Evolutionary conservation across 2,113 vertebrate species (phyloP).

Genomic region (Parus major): DNA sequence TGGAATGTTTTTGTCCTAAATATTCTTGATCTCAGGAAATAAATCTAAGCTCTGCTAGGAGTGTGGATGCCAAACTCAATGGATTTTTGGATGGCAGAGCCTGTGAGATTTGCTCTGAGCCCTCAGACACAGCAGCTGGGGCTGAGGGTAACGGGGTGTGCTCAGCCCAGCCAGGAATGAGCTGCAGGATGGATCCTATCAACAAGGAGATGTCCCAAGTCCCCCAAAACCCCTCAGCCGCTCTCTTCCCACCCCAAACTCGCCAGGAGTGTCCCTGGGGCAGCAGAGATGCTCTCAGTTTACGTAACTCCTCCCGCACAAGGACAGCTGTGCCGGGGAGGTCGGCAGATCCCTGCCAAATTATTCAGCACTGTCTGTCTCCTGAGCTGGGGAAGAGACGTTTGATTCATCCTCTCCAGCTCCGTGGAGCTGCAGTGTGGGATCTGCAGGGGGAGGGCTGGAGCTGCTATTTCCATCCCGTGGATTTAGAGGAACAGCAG

Average conservation of each 20-base stretch:
- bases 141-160: neutral
- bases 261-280: neutral
- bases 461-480: neutral
- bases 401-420: constrained; percentile 12
- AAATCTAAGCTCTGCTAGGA: neutral
- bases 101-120: neutral
- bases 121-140: neutral
- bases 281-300: neutral
- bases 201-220: neutral
- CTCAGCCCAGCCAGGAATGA: accelerated
- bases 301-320: neutral
- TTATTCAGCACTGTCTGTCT: constrained; percentile 52
- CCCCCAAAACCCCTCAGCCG: neutral
- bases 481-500: neutral
- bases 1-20: neutral
- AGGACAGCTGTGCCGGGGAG: constrained; percentile 43
- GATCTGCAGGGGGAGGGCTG: neutral
- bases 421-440: neutral
- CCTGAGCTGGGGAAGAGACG: neutral
- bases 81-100: neutral
- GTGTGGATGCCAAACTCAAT: neutral
- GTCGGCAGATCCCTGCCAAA: constrained; percentile 9
- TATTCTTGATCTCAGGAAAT: neutral
- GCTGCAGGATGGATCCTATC: accelerated
- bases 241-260: accelerated